Evolutionary conservation across 2,888 invertebrate genomes (phyloP).

Genomic region (Coenonympha glycerion): DNA sequence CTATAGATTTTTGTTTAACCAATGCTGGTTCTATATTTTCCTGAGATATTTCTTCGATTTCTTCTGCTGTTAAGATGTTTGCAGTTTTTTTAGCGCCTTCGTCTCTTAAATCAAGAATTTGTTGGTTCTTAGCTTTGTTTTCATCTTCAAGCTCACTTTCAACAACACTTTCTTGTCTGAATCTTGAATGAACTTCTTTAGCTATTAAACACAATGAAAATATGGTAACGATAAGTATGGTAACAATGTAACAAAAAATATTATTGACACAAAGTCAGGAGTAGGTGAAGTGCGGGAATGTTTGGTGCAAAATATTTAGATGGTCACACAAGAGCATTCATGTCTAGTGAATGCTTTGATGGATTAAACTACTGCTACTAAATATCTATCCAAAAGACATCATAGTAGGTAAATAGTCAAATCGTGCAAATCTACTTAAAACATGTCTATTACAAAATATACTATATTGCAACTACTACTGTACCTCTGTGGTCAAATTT

Average conservation of each 20-base stretch:
- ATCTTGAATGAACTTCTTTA: slow-evolving; percentile 69
- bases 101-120: slow-evolving; percentile 44
- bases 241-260: slow-evolving; percentile 34
- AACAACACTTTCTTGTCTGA: slow-evolving; percentile 63
- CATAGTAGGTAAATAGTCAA: slow-evolving; percentile 50
- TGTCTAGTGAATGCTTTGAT: slow-evolving; percentile 63
- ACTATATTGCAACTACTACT: slow-evolving; percentile 45
- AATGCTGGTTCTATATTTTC: slow-evolving; percentile 41
- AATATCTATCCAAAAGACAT: slow-evolving; percentile 37
- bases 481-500: slow-evolving; percentile 29
- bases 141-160: slow-evolving; percentile 70
- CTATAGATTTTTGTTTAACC: slow-evolving; percentile 32
- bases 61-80: slow-evolving; percentile 47
- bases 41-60: slow-evolving; percentile 43
- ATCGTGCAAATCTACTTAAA: slow-evolving; percentile 55
- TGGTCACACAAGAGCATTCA: slow-evolving; percentile 56
- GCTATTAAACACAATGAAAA: slow-evolving; percentile 63
- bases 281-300: slow-evolving; percentile 33
- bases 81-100: slow-evolving; percentile 37
- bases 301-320: slow-evolving; percentile 22
- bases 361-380: slow-evolving; percentile 40
- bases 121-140: slow-evolving; percentile 40
- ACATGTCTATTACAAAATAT: slow-evolving; percentile 35
- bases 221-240: slow-evolving; percentile 37
- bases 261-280: slow-evolving; percentile 50